phyloP scores from a whole-genome alignment of 2,797 vertebrate species.

The Momotus momota region DNA sequence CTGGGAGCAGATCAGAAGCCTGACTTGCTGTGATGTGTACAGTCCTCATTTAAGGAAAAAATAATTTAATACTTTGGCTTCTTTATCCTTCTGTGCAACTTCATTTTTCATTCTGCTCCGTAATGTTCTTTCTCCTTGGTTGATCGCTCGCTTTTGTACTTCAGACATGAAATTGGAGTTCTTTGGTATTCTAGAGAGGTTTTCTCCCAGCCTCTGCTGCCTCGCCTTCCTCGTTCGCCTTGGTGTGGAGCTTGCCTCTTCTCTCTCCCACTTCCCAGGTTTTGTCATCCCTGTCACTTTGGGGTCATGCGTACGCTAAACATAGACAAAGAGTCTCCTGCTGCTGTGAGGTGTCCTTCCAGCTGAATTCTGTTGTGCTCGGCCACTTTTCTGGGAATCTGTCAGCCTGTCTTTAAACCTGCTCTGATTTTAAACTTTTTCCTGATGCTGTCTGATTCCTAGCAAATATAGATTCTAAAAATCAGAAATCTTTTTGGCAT shows the following conservation, averaged over 20 bases:
- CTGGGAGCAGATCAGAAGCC: not conserved
- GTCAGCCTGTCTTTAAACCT: not conserved
- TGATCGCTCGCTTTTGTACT: slow-evolving; percentile 62
- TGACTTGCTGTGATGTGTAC: not conserved
- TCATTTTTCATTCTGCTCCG: slow-evolving; percentile 65
- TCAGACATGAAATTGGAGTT: slow-evolving; percentile 61
- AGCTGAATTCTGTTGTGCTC: not conserved
- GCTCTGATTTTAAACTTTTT: not conserved
- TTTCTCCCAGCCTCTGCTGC: not conserved
- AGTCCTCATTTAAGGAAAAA: slow-evolving; percentile 28
- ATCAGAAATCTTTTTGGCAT: not conserved
- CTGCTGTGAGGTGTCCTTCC: not conserved
- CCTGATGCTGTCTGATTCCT: not conserved
- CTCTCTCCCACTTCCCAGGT: not conserved
- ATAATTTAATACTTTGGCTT: slow-evolving; percentile 48
- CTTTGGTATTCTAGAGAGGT: slow-evolving; percentile 63
- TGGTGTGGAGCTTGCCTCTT: not conserved
- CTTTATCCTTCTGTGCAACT: slow-evolving; percentile 44
- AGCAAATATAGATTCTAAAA: not conserved
- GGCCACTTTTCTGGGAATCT: not conserved
- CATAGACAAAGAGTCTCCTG: not conserved
- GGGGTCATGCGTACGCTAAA: accelerated
- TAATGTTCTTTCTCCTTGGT: slow-evolving; percentile 75
- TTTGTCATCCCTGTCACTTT: not conserved
- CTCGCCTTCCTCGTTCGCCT: not conserved